phyloP scores from a whole-genome alignment of 2,888 invertebrate species.

The Sepiola atlantica region DNA sequence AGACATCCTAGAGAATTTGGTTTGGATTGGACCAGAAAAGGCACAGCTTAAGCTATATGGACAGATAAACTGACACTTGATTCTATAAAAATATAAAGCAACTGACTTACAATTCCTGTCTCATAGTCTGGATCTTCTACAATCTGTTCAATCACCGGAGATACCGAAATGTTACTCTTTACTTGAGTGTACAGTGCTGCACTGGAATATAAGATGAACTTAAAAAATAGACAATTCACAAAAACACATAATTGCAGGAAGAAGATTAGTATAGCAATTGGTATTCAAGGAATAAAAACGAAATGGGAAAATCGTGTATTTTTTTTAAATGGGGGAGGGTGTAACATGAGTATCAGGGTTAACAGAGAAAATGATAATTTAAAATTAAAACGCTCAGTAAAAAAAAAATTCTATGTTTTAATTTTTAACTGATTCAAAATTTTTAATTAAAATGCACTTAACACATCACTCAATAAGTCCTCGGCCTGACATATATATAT shows the following conservation, averaged over 20 bases:
- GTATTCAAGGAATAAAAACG: too few species aligned
- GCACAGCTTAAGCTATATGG: background rate
- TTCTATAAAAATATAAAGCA: background rate
- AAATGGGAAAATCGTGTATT: background rate
- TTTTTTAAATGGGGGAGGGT: background rate
- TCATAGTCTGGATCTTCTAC: constrained; percentile 49
- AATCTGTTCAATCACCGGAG: constrained; percentile 50
- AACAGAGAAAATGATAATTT: background rate
- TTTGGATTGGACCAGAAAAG: background rate
- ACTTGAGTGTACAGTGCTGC: constrained; percentile 69
- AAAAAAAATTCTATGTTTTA: too few species aligned
- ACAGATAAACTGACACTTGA: background rate
- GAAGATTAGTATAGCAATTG: too few species aligned
- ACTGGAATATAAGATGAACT: constrained; percentile 57
- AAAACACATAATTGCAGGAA: background rate
- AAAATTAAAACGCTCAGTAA: too few species aligned
- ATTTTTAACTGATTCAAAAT: too few species aligned
- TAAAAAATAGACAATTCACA: background rate
- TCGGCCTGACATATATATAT: too few species aligned
- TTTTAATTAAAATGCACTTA: too few species aligned
- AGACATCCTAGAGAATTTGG: background rate
- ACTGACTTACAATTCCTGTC: constrained; percentile 43
- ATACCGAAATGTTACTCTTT: constrained; percentile 61
- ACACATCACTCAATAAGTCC: too few species aligned
- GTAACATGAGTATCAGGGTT: background rate